These are phyloP conservation scores for Fopius arisanus DNA, from an alignment of 1,140 invertebrate genomes.

Conservation along the genomic window DNA sequence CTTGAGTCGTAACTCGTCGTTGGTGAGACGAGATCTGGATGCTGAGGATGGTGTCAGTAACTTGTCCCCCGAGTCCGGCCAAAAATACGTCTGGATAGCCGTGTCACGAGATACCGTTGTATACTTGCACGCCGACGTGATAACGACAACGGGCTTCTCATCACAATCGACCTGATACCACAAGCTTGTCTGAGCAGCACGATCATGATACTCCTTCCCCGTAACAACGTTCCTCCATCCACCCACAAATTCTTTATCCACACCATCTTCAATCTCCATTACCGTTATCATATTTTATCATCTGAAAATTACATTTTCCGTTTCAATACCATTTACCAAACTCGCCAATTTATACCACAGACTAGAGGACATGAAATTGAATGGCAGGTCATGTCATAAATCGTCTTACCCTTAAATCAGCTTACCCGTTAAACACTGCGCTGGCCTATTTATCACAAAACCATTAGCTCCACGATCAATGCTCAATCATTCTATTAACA, in stretches of 20 bases:
- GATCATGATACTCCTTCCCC: conserved; percentile 69
- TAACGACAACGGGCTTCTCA: conserved; percentile 20
- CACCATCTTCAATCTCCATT: conserved; percentile 68
- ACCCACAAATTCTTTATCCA: conserved; percentile 69
- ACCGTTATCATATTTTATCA: conserved; percentile 56
- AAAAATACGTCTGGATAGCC: conserved; percentile 42
- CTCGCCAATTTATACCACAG: too few species aligned
- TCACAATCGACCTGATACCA: conserved; percentile 39
- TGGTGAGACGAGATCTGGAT: conserved; percentile 6
- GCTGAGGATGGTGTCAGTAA: conserved; percentile 38
- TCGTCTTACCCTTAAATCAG: too few species aligned
- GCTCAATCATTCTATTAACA: too few species aligned
- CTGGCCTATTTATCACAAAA: too few species aligned
- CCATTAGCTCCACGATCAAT: too few species aligned
- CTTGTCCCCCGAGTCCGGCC: conserved; percentile 43
- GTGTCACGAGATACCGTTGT: conserved; percentile 34
- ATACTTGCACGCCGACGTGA: conserved; percentile 28
- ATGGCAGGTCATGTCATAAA: too few species aligned
- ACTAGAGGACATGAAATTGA: too few species aligned
- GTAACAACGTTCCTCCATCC: conserved; percentile 69
- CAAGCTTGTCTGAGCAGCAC: conserved; percentile 69
- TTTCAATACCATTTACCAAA: neutral
- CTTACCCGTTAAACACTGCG: too few species aligned
- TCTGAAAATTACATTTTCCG: conserved; percentile 17
- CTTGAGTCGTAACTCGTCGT: neutral